Evolutionary conservation across 1,140 invertebrate genomes (phyloP), one percentile per base, ranked within the genome.

Genomic region (Hirudo medicinalis): DNA sequence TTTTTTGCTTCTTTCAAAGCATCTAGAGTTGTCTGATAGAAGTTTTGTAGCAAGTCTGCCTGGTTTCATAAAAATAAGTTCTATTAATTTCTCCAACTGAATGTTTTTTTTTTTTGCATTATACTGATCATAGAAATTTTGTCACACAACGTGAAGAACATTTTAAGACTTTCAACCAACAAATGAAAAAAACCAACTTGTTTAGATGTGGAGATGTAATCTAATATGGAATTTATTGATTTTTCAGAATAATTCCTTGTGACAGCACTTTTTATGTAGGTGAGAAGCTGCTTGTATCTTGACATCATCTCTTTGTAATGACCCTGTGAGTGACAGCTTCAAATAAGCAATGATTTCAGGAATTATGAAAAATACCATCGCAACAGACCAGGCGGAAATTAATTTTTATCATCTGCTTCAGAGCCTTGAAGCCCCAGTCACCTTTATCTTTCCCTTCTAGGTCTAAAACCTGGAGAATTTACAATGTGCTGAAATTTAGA

Each of bases 331-430:
- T 25, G 29, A 63, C 29, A 25, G 13, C 19, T 13, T 19, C 22
- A 22, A 22, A 25, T 63, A 63, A 32, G 9, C 57, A 63, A 13
- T 0, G 11, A 63, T 63, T 13, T 32, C 57, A 63, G 1, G 29
- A 63, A 63, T 19, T 63, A 63, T n/a, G 19, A 13, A 13, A 63
- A 63, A 11, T 13, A 20, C 1, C 22, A 60, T 67, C 73, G 54
- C 20, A 57, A 77, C 83, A 77, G 83, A 95, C 93, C 86, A 98
- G 82, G 87, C 92, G 94, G 82, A 99, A 99, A 82, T 98, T 97
- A 70, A 99, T 98, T 86, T 99, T 99, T 63, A 99, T 97, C 95
- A 99, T 99, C 82, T 99, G 97, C 82, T 99, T 99, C 0, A 99
- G 85, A n/a, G 97, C 96, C 86, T 98, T 99, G 79, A 99, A 99